These are phyloP conservation scores for Pseudomugil tenellus DNA, from an alignment of 2,797 vertebrate genomes.

Conservation along the genomic window DNA sequence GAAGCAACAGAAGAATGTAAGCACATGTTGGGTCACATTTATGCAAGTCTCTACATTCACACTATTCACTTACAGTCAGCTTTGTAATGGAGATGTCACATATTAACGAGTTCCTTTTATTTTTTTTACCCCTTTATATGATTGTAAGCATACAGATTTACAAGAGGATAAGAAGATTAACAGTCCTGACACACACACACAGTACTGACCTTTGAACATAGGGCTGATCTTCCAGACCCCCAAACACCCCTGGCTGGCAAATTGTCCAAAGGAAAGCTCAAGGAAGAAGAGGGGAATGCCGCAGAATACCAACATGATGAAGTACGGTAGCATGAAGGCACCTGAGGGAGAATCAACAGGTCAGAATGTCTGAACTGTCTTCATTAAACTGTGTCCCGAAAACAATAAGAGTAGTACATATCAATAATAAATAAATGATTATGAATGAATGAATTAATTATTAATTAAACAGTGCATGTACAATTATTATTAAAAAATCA, in stretches of 20 bases:
- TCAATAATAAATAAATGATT: too few species aligned
- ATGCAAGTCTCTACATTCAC: neutral
- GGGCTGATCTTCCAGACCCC: conserved; percentile 98
- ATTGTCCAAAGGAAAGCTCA: conserved; percentile 97
- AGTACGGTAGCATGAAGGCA: conserved; percentile 98
- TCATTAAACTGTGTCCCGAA: too few species aligned
- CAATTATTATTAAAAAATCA: neutral
- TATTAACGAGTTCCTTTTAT: too few species aligned
- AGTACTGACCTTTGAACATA: conserved; percentile 93
- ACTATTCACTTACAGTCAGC: neutral
- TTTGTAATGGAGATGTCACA: neutral
- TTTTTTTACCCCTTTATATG: neutral
- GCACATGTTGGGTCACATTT: neutral
- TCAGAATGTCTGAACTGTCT: neutral
- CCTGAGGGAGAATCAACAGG: conserved; percentile 74
- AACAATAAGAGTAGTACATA: too few species aligned
- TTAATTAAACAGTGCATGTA: neutral
- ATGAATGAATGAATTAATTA: too few species aligned
- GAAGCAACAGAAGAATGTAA: neutral
- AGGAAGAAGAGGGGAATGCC: conserved; percentile 99
- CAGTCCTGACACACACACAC: neutral
- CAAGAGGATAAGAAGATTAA: neutral
- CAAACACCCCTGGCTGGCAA: conserved; percentile 95
- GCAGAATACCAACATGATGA: conserved; percentile 98
- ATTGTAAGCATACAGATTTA: neutral